These are phyloP conservation scores for Tortricodes alternella DNA, from an alignment of 2,888 invertebrate genomes.

Conservation along the genomic window DNA sequence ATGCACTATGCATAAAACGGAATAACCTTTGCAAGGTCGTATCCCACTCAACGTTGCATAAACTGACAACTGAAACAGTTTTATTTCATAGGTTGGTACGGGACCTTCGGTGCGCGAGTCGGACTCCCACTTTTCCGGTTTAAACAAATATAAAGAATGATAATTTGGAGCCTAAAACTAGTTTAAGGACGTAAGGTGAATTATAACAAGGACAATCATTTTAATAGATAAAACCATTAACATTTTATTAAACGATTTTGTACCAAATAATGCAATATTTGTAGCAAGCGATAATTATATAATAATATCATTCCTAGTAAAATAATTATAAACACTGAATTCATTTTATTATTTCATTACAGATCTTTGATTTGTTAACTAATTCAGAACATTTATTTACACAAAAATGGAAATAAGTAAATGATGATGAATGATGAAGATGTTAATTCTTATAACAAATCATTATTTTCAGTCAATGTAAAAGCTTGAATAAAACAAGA, in stretches of 20 bases:
- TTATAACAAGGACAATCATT: constrained; percentile 2
- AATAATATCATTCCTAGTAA: background rate
- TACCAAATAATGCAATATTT: constrained; percentile 9
- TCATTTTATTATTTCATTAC: too few species aligned
- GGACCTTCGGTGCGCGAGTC: too few species aligned
- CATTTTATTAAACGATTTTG: constrained; percentile 10
- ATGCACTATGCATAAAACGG: too few species aligned
- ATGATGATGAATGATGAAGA: background rate
- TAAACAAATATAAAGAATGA: background rate
- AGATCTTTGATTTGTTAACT: too few species aligned
- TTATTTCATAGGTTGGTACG: too few species aligned
- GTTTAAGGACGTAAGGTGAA: constrained; percentile 9
- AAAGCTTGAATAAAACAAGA: background rate
- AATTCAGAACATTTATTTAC: background rate
- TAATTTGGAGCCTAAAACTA: constrained; percentile 6
- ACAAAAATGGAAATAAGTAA: background rate
- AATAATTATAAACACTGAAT: background rate
- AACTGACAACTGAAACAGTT: too few species aligned
- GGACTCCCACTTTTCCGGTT: too few species aligned
- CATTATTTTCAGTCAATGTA: background rate
- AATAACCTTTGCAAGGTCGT: too few species aligned
- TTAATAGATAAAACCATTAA: constrained; percentile 24
- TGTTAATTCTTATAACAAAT: too few species aligned
- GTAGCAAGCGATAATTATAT: constrained; percentile 4
- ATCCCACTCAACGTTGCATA: too few species aligned